Conservation (phyloP, 1,140 invertebrate species). For the Ectropis grisescens region DNA sequence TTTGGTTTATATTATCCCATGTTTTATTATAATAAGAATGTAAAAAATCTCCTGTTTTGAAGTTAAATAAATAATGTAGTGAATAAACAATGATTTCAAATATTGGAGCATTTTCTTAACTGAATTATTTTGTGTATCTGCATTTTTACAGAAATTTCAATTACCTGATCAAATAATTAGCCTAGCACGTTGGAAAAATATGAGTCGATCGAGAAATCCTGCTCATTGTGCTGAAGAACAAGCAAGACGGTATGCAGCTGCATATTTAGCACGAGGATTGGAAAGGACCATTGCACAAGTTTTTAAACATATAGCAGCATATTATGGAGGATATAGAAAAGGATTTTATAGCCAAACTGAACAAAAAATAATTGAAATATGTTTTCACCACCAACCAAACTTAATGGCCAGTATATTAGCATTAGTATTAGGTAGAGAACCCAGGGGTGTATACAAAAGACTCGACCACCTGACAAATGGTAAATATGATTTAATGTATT, state of each 20-base stretch:
- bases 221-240: constrained; percentile 23
- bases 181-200: constrained; percentile 45
- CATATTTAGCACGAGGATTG: constrained; percentile 35
- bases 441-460: constrained; percentile 40
- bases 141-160: constrained; percentile 22
- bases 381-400: constrained; percentile 27
- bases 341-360: constrained; percentile 27
- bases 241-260: constrained; percentile 32
- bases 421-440: constrained; percentile 33
- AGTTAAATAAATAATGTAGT: too few relatives aligned
- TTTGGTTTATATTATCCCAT: too few relatives aligned
- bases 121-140: constrained; percentile 3
- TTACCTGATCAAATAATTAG: constrained; percentile 36
- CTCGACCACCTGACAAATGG: too few relatives aligned
- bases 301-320: constrained; percentile 29
- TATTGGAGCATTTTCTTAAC: too few relatives aligned
- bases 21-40: too few relatives aligned
- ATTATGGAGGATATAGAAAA: constrained; percentile 23
- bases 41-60: too few relatives aligned
- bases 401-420: constrained; percentile 30
- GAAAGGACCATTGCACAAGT: constrained; percentile 40
- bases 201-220: constrained; percentile 18
- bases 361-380: constrained; percentile 44
- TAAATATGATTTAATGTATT: too few relatives aligned
- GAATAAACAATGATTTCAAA: too few relatives aligned